Evolutionary conservation across 1,140 invertebrate genomes (phyloP).

Genomic region (Akabosia matsudoensis): DNA sequence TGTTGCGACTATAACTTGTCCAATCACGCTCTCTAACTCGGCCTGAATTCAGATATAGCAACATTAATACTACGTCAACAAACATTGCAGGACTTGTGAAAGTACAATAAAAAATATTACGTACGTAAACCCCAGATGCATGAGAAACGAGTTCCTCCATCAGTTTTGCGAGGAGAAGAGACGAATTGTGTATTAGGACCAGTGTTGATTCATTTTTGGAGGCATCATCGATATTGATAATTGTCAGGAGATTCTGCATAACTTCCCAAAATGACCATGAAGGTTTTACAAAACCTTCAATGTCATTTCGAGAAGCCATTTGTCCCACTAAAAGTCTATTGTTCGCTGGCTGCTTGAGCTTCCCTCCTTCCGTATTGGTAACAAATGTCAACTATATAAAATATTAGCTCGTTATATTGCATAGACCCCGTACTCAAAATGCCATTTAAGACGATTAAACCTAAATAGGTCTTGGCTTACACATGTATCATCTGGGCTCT

Average conservation of each 20-base stretch:
- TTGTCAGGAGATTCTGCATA: constrained; percentile 73
- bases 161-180: constrained; percentile 76
- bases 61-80: not conserved
- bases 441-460: too few species aligned
- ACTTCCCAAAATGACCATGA: constrained; percentile 79
- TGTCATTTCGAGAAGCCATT: constrained; percentile 40
- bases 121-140: constrained; percentile 63
- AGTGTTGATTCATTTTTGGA: constrained; percentile 60
- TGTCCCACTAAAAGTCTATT: constrained; percentile 43
- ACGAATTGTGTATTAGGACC: constrained; percentile 75
- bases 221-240: constrained; percentile 74
- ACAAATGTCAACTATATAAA: constrained; percentile 36
- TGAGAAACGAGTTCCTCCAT: constrained; percentile 84
- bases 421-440: not conserved
- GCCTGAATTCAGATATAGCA: constrained; percentile 37
- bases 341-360: constrained; percentile 36
- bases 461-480: constrained; percentile 30
- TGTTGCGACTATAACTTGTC: constrained; percentile 73
- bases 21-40: constrained; percentile 54
- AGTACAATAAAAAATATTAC: constrained; percentile 42
- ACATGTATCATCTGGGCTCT: constrained; percentile 42
- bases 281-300: constrained; percentile 32
- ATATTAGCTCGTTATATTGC: not conserved
- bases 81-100: constrained; percentile 10
- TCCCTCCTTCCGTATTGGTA: constrained; percentile 44